These are phyloP conservation scores for Coturnix japonica DNA, from an alignment of 2,113 vertebrate genomes.

Conservation along the genomic window DNA sequence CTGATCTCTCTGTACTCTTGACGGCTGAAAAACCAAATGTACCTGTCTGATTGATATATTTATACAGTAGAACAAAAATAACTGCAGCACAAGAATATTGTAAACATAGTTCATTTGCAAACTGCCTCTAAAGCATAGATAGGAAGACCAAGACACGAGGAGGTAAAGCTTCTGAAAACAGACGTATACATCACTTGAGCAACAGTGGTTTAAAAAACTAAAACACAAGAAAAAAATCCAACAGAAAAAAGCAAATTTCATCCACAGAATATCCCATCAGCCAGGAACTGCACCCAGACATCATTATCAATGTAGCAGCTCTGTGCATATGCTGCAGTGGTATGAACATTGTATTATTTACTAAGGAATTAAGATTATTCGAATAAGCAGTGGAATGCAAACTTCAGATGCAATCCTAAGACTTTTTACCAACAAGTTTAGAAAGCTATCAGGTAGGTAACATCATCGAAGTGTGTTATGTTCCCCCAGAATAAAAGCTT, in stretches of 20 bases:
- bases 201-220: not conserved
- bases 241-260: not conserved
- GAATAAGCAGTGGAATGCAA: not conserved
- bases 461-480: not conserved
- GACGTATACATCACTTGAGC: too few species aligned
- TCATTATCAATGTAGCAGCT: not conserved
- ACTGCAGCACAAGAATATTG: not conserved
- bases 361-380: not conserved
- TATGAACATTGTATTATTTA: not conserved
- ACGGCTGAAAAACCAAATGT: not conserved
- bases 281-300: not conserved
- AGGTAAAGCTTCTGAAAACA: accelerated
- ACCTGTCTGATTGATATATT: not conserved
- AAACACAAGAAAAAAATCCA: not conserved
- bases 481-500: not conserved
- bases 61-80: not conserved
- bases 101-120: not conserved
- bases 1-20: accelerated
- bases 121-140: not conserved
- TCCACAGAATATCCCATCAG: not conserved
- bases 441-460: not conserved
- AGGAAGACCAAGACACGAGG: not conserved
- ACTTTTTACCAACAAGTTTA: not conserved
- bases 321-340: not conserved
- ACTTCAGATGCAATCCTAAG: not conserved